phyloP scores from a whole-genome alignment of 53 echinoderm and acorn worm genomes.

The Apostichopus leukothele region DNA sequence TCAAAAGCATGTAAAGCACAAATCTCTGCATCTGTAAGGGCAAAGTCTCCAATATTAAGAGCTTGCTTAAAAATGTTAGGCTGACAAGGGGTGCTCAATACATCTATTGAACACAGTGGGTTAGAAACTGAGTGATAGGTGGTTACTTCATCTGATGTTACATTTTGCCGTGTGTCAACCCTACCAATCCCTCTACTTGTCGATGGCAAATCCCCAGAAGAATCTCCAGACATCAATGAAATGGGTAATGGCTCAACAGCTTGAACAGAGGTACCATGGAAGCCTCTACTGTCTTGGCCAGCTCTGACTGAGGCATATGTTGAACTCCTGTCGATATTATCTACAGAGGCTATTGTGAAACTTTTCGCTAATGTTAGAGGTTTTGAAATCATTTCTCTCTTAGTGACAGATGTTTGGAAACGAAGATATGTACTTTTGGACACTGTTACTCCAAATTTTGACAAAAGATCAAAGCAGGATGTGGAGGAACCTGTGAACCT shows the following conservation, averaged over 20 bases:
- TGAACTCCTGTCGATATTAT: conserved; percentile 26
- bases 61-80: not conserved
- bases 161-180: not conserved
- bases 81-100: not conserved
- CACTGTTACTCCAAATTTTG: conserved; percentile 27
- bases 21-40: not conserved
- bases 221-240: not conserved
- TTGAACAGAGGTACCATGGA: conserved; percentile 33
- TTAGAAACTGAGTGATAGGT: not conserved
- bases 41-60: conserved; percentile 11
- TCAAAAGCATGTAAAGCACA: not conserved
- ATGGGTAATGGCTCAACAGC: conserved; percentile 28
- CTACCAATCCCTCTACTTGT: not conserved
- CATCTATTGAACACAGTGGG: not conserved
- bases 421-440: conserved; percentile 35
- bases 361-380: not conserved
- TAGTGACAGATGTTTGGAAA: conserved; percentile 27
- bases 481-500: conserved; percentile 43
- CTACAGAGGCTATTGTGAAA: conserved; percentile 38
- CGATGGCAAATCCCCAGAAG: not conserved
- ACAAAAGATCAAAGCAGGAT: conserved; percentile 27
- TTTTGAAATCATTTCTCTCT: conserved; percentile 31
- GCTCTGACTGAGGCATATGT: conserved; percentile 32
- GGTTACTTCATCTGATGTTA: not conserved
- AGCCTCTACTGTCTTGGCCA: conserved; percentile 1